Percentiles rank a stretch among this genome's conserved stretches.
Evolutionary conservation across 2,888 invertebrate species (phyloP).

Genomic region (Ceriagrion tenellum): DNA sequence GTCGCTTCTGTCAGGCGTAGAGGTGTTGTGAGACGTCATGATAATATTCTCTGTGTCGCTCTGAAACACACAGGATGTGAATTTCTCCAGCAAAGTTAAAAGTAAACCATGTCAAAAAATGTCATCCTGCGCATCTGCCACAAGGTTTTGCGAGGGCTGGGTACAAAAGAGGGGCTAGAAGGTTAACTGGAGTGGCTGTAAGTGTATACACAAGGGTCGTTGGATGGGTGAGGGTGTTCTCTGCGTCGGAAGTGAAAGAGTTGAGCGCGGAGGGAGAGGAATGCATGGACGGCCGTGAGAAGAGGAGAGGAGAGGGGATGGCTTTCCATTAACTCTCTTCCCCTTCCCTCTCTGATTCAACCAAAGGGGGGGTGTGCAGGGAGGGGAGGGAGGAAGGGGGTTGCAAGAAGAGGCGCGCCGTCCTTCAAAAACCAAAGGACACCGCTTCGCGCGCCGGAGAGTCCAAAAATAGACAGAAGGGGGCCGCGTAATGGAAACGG

Average conservation of each 20-base stretch:
- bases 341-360: neutral
- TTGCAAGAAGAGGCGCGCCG: neutral
- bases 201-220: neutral
- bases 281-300: neutral
- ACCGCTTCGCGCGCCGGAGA: neutral
- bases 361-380: neutral
- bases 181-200: neutral
- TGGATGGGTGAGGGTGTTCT: neutral
- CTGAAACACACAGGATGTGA: too few relatives aligned
- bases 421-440: conserved; percentile 34
- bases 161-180: too few relatives aligned
- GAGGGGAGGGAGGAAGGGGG: too few relatives aligned
- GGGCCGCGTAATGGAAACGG: conserved; percentile 4
- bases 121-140: too few relatives aligned
- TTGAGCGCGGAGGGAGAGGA: neutral
- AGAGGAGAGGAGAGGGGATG: neutral
- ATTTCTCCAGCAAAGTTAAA: too few relatives aligned
- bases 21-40: too few relatives aligned
- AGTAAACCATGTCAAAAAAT: too few relatives aligned
- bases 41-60: too few relatives aligned
- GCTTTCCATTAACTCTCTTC: neutral
- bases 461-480: conserved; percentile 23
- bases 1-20: too few relatives aligned
- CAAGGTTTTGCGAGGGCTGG: too few relatives aligned
- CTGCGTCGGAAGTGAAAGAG: neutral